phyloP scores from a whole-genome alignment of 2,888 invertebrate genomes.

The Eulithis testata region DNA sequence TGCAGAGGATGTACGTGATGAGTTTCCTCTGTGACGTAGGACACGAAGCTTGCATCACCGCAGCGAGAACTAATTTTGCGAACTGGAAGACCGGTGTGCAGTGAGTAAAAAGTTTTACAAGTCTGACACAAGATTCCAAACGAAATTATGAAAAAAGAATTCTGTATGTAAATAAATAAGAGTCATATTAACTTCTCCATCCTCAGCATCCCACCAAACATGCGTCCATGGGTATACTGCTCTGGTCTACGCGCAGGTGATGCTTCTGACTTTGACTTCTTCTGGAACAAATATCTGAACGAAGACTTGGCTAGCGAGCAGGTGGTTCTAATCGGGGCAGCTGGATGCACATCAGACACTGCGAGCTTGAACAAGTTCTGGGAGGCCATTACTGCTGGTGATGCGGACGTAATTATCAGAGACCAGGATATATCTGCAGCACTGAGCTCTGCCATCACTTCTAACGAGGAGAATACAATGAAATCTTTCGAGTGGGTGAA shows the following conservation, averaged over 20 bases:
- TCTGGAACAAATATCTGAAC: conserved; percentile 85
- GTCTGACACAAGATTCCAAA: too few relatives aligned
- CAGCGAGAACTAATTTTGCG: conserved; percentile 66
- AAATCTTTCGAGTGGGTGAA: conserved; percentile 83
- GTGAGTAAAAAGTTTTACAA: conserved; percentile 52
- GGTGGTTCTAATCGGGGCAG: conserved; percentile 85
- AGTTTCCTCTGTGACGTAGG: conserved; percentile 83
- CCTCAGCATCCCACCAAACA: conserved; percentile 66
- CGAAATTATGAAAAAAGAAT: too few relatives aligned
- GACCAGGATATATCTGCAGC: conserved; percentile 72
- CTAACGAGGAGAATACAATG: conserved; percentile 83
- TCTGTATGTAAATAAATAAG: too few relatives aligned
- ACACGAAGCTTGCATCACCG: conserved; percentile 66
- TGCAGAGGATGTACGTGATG: conserved; percentile 82
- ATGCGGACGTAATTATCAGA: conserved; percentile 58
- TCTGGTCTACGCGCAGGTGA: conserved; percentile 87
- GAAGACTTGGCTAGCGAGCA: conserved; percentile 88
- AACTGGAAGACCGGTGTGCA: conserved; percentile 62
- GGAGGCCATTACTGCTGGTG: conserved; percentile 56
- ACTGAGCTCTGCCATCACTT: conserved; percentile 77
- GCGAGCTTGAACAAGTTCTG: conserved; percentile 61
- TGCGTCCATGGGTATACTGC: conserved; percentile 91
- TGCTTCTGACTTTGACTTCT: conserved; percentile 86
- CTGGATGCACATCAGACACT: conserved; percentile 87
- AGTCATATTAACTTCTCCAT: neutral